These are phyloP conservation scores for Hucho hucho DNA, from an alignment of 2,113 vertebrate species.

Conservation along the genomic window DNA sequence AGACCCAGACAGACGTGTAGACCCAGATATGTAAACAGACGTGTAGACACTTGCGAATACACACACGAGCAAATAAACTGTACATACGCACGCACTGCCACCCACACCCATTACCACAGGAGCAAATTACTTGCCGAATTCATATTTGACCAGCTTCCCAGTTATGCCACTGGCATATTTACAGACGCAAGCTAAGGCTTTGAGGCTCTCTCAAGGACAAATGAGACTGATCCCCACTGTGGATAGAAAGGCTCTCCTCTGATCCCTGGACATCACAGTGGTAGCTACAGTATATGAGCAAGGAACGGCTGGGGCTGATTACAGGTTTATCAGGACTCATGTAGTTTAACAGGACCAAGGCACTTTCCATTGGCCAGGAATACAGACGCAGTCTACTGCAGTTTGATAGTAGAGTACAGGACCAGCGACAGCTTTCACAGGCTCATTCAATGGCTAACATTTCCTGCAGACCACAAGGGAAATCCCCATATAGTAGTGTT, in stretches of 20 bases:
- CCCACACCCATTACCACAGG: background rate
- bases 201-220: constrained; percentile 19
- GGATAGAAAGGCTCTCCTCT: no score
- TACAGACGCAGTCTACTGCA: no score
- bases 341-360: no score
- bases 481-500: background rate
- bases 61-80: constrained; percentile 4
- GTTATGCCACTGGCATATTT: background rate
- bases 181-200: constrained; percentile 5
- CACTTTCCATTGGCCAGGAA: no score
- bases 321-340: no score
- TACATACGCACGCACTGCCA: background rate
- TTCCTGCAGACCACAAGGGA: background rate
- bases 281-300: no score
- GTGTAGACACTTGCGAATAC: no score
- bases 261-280: no score
- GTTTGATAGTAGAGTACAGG: background rate
- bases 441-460: background rate
- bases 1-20: background rate
- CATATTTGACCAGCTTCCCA: background rate
- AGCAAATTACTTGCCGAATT: background rate
- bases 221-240: background rate
- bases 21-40: background rate
- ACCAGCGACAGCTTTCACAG: background rate
- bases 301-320: no score